Conservation (phyloP, 2,797 vertebrate genomes). For the Linurgus olivaceus region DNA sequence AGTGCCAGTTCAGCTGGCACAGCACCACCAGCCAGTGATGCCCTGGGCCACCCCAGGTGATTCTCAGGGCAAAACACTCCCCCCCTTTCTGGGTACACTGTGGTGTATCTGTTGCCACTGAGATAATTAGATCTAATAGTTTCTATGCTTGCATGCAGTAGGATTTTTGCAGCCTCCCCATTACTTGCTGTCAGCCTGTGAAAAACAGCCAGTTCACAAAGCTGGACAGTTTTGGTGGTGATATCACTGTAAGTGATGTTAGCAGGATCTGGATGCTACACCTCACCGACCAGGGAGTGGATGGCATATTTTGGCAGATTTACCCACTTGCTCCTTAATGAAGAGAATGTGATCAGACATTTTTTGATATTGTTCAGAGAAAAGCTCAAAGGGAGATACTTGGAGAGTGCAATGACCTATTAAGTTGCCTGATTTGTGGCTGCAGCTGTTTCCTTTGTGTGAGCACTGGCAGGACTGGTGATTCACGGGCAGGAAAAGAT, state of each 20-base stretch:
- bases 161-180: background rate
- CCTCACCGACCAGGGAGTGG: background rate
- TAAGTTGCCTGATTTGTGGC: slow-evolving; percentile 1
- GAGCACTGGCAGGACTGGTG: background rate
- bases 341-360: slow-evolving; percentile 1
- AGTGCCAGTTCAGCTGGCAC: background rate
- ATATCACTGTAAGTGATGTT: background rate
- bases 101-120: background rate
- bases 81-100: background rate
- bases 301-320: background rate
- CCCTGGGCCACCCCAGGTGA: background rate
- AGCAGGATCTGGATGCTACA: background rate
- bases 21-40: background rate
- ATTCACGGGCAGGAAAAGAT: background rate
- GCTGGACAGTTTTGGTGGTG: background rate
- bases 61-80: background rate
- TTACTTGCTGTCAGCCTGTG: background rate
- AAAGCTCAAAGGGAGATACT: background rate
- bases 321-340: background rate
- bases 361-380: background rate
- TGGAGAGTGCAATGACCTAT: background rate
- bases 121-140: background rate
- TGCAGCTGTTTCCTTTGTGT: background rate
- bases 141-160: background rate
- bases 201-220: background rate